These are phyloP conservation scores for Bombyx huttoni DNA, from an alignment of 2,888 invertebrate genomes.

Conservation along the genomic window DNA sequence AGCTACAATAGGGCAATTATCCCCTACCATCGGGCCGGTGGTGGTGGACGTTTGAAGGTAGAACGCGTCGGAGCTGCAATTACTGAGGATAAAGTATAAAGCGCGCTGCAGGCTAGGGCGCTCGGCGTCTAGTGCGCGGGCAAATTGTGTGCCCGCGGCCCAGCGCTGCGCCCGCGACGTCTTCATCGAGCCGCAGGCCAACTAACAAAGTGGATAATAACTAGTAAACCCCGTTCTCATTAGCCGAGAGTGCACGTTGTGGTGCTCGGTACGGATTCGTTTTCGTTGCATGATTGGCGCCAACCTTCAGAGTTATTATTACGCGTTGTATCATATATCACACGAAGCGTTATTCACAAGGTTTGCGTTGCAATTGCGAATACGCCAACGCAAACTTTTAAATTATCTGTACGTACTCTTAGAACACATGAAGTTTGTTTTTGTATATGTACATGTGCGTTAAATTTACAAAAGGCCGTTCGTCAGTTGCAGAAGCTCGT, in stretches of 20 bases:
- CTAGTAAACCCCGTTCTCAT: constrained; percentile 65
- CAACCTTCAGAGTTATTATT: constrained; percentile 57
- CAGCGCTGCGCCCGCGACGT: constrained; percentile 37
- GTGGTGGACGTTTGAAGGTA: constrained; percentile 40
- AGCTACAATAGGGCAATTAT: constrained; percentile 64
- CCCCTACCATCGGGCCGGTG: constrained; percentile 52
- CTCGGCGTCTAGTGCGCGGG: constrained; percentile 34
- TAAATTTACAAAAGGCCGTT: background rate
- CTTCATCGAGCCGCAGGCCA: constrained; percentile 59
- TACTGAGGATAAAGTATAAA: constrained; percentile 60
- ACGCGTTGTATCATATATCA: constrained; percentile 69
- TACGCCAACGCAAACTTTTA: constrained; percentile 18
- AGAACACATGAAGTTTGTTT: constrained; percentile 1
- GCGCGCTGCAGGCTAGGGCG: constrained; percentile 44
- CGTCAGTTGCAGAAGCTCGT: constrained; percentile 25
- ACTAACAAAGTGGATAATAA: constrained; percentile 67
- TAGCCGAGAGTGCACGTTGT: constrained; percentile 59
- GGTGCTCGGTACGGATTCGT: constrained; percentile 63
- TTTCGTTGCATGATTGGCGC: constrained; percentile 62
- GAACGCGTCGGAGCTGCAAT: constrained; percentile 46
- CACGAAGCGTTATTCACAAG: constrained; percentile 57
- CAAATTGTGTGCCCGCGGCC: constrained; percentile 55
- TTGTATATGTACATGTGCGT: background rate
- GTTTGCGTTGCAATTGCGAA: constrained; percentile 59
- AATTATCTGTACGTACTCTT: background rate